A percentile compares a stretch with the other conserved stretches of the same genome.
phyloP scores from a whole-genome alignment of 2,113 vertebrate species.

The Reinhardtius hippoglossoides region DNA sequence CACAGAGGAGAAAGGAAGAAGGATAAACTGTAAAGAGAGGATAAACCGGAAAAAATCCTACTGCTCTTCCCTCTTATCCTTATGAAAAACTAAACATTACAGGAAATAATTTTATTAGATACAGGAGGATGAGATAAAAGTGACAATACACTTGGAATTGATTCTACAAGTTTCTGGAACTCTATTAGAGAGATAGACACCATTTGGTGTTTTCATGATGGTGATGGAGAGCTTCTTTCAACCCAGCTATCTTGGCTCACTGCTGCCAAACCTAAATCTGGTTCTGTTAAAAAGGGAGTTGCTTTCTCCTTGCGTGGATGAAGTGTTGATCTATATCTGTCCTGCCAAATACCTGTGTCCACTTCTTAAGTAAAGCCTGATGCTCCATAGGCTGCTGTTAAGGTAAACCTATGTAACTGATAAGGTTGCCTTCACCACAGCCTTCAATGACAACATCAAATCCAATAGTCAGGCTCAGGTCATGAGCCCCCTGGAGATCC shows the following conservation, averaged over 20 bases:
- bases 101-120: not conserved
- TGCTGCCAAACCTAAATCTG: not conserved
- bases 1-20: conserved; percentile 17
- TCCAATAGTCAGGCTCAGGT: too few species aligned
- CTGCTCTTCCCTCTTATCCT: not conserved
- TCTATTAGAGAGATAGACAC: not conserved
- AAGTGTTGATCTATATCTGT: not conserved
- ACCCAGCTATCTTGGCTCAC: not conserved
- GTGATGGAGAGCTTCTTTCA: not conserved
- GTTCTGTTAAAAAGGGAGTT: not conserved
- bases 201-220: not conserved
- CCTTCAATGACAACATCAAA: not conserved
- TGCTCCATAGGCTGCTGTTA: too few species aligned
- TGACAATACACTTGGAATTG: not conserved
- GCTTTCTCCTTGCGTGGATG: not conserved
- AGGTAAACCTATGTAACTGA: too few species aligned
- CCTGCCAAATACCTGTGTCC: not conserved
- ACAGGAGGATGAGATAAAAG: not conserved
- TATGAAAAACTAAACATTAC: conserved; percentile 5
- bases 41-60: not conserved
- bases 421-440: too few species aligned
- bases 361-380: too few species aligned
- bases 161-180: not conserved
- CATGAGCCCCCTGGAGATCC: not conserved
- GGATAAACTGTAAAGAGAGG: not conserved